These are phyloP conservation scores for Syngnathus acus DNA, from an alignment of 2,797 vertebrate species.

Conservation along the genomic window DNA sequence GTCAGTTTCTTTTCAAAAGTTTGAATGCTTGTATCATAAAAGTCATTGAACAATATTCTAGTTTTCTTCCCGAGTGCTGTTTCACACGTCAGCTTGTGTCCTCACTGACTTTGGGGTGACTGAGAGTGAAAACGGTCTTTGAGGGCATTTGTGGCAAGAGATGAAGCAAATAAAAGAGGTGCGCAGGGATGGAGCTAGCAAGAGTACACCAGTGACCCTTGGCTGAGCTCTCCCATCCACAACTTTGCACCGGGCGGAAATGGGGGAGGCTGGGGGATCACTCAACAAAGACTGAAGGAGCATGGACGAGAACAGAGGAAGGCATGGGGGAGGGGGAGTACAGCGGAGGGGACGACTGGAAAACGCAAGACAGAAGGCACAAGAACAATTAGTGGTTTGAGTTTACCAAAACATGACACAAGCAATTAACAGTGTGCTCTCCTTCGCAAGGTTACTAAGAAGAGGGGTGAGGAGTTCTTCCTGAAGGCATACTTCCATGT, in stretches of 20 bases:
- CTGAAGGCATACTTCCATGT: conserved; percentile 41
- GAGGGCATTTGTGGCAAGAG: conserved; percentile 46
- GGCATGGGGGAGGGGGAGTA: conserved; percentile 41
- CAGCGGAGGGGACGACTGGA: conserved; percentile 34
- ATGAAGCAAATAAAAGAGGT: conserved; percentile 46
- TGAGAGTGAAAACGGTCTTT: conserved; percentile 53
- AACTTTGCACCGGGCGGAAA: conserved; percentile 61
- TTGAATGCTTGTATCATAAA: conserved; percentile 14
- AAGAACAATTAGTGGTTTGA: conserved; percentile 60
- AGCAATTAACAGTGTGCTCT: conserved; percentile 55
- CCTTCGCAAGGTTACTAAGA: conserved; percentile 29
- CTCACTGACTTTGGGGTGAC: conserved; percentile 40
- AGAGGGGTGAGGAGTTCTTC: conserved; percentile 36
- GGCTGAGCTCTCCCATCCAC: conserved; percentile 66
- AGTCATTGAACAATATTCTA: conserved; percentile 13
- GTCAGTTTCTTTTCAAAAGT: conserved; percentile 15
- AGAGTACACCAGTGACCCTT: conserved; percentile 64
- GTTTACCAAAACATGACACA: conserved; percentile 67
- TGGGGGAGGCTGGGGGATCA: conserved; percentile 39
- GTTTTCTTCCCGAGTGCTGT: conserved; percentile 25
- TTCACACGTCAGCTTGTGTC: conserved; percentile 37
- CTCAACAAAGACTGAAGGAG: conserved; percentile 44
- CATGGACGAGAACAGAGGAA: conserved; percentile 29
- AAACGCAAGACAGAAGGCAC: conserved; percentile 33
- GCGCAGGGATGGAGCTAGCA: conserved; percentile 42